Evolutionary conservation across 2,113 vertebrate species (phyloP), one percentile per base, ranked within the genome.

Genomic region (Spermophilus dauricus): DNA sequence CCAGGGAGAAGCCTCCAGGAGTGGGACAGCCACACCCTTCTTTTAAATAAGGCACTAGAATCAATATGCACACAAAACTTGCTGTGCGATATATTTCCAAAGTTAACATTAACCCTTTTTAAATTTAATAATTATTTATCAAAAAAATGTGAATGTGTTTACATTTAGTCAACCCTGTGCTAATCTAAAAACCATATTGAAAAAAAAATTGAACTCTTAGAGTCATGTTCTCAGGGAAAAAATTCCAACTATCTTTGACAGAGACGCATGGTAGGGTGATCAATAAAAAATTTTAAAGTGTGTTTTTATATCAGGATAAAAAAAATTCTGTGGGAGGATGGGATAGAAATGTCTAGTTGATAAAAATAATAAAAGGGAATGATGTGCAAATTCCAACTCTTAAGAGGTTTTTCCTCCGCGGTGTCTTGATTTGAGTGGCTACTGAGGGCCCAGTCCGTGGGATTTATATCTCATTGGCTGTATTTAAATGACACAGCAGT

Each of bases 351-450:
- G 18, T 2, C 12, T 8, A 0, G 24, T 73, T 26, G 26, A 28
- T n/a, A 18, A 4, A 18, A 18, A 58, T 17, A 53, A 34, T n/a
- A 39, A 53, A 39, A 53, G 32, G 56, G 48, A 51, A 10, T 9
- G 5, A 22, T 0, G 8, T 8, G 17, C 24, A 67, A 61, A 22
- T 28, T 73, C 56, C 28, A 80, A 30, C 13, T 78, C 53, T 83
- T 7, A 12, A 4, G 9, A 26, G 11, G 13, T 2, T 28, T 42
- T 48, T 70, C 37, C 4, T 11, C 37, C 1, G 0, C 42, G 10
- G 26, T 6, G 17, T 75, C 26, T 48, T 42, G 13, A 75, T 92
- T 30, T 34, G 26, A 69, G 24, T n/a, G 34, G 34, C 39, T 48
- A 56, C 56, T 14, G 26, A 63, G 26, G 22, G 4, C 16, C 61